Conservation (phyloP, 2,797 vertebrate genomes). For the Acanthurus lineatus region DNA sequence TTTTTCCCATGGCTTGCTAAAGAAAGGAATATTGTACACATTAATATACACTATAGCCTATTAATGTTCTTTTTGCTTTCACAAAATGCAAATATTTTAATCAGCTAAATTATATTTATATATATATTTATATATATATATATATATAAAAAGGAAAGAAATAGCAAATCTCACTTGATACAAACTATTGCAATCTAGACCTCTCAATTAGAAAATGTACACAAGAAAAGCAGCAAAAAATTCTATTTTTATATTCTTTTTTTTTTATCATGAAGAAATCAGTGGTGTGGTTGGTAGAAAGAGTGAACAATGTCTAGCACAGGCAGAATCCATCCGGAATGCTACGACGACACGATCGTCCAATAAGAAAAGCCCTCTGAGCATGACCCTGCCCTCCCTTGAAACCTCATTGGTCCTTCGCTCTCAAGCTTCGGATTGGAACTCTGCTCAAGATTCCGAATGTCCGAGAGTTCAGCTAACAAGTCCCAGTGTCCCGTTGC, state of each 20-base stretch:
- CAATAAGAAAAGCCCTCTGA: constrained; percentile 57
- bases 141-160: constrained; percentile 46
- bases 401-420: constrained; percentile 62
- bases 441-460: constrained; percentile 36
- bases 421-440: constrained; percentile 36
- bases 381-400: constrained; percentile 45
- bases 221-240: constrained; percentile 87
- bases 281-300: constrained; percentile 86
- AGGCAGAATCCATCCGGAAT: constrained; percentile 69
- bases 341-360: constrained; percentile 52
- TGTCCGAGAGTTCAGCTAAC: constrained; percentile 51
- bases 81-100: constrained; percentile 78
- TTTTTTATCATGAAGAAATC: constrained; percentile 77
- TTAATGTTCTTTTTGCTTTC: constrained; percentile 76
- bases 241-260: constrained; percentile 70
- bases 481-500: constrained; percentile 57
- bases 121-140: constrained; percentile 1
- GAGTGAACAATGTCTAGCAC: constrained; percentile 64
- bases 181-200: constrained; percentile 82
- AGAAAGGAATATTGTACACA: constrained; percentile 80
- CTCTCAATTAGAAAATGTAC: constrained; percentile 86
- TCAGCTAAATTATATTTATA: constrained; percentile 60
- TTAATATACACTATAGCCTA: constrained; percentile 77
- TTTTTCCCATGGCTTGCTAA: constrained; percentile 84
- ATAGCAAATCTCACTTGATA: constrained; percentile 74